Conservation (phyloP, 2,888 invertebrate genomes). For the Dryococelus australis region DNA sequence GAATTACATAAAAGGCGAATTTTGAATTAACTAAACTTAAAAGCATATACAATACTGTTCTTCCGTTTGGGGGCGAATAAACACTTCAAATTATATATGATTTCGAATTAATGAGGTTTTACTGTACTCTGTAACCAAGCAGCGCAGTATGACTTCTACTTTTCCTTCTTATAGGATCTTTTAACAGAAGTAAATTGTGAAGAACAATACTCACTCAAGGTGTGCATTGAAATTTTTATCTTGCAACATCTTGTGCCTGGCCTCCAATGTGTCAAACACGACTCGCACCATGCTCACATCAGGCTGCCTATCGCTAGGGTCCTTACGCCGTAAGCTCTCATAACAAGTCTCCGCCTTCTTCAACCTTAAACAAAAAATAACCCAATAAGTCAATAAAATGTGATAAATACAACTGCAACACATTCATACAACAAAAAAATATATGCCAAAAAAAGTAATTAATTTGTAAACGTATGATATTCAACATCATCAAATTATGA, state of each 20-base stretch:
- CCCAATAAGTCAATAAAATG: not conserved
- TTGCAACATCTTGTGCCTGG: conserved; percentile 61
- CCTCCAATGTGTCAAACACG: conserved; percentile 65
- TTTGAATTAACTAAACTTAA: too few species aligned
- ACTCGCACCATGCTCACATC: conserved; percentile 65
- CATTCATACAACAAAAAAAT: conserved; percentile 17
- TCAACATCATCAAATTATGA: too few species aligned
- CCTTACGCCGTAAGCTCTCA: conserved; percentile 59
- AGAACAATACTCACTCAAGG: conserved; percentile 47
- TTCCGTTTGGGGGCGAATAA: too few species aligned
- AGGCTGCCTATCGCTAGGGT: conserved; percentile 59
- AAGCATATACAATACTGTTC: too few species aligned
- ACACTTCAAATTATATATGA: too few species aligned
- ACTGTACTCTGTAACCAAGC: too few species aligned
- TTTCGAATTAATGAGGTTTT: too few species aligned
- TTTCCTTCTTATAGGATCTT: too few species aligned
- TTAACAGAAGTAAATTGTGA: too few species aligned
- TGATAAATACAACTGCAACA: not conserved
- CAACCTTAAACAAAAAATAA: conserved; percentile 52
- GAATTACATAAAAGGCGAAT: too few species aligned
- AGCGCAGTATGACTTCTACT: too few species aligned
- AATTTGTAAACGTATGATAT: too few species aligned
- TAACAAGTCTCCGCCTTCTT: conserved; percentile 61
- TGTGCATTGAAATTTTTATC: conserved; percentile 50
- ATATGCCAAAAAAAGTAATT: not conserved